Evolutionary conservation across 2,888 invertebrate genomes (phyloP).

Genomic region (Synanthedon formicaeformis): DNA sequence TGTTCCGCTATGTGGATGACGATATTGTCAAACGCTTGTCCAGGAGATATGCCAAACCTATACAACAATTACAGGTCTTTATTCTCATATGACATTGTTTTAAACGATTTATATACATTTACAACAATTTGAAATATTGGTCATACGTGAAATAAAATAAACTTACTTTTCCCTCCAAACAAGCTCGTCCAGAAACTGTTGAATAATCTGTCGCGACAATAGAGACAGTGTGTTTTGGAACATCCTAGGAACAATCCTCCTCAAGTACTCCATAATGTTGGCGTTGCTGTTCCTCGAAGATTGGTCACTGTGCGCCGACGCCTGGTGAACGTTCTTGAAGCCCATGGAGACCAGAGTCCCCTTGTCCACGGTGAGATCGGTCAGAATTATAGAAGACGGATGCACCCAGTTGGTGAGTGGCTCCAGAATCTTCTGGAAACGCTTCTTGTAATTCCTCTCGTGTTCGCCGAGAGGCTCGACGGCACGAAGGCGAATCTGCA

Average conservation of each 20-base stretch:
- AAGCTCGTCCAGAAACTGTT: constrained; percentile 90
- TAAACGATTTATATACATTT: no score
- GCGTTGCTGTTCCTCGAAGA: constrained; percentile 73
- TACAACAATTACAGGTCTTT: no score
- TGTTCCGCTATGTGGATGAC: constrained; percentile 83
- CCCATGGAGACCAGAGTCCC: constrained; percentile 82
- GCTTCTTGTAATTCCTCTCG: constrained; percentile 82
- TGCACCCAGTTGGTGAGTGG: constrained; percentile 84
- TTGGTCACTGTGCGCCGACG: constrained; percentile 52
- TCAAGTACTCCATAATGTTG: constrained; percentile 88
- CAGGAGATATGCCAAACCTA: constrained; percentile 81
- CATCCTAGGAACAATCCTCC: constrained; percentile 89
- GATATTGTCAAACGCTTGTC: constrained; percentile 84
- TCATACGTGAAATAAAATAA: no score
- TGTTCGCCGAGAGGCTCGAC: constrained; percentile 85
- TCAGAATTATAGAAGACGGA: constrained; percentile 80
- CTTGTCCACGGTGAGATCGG: constrained; percentile 67
- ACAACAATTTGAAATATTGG: no score
- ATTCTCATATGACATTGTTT: no score
- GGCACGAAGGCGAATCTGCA: constrained; percentile 79
- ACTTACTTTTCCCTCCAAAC: constrained; percentile 83
- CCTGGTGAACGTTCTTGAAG: constrained; percentile 81
- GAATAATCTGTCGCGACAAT: constrained; percentile 86
- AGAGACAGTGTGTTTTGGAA: constrained; percentile 89
- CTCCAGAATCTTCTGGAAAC: constrained; percentile 86